A percentile compares a stretch with the other conserved stretches of the same genome.
Conservation (phyloP, 2,797 vertebrate species). For the Myotis pilosus region DNA sequence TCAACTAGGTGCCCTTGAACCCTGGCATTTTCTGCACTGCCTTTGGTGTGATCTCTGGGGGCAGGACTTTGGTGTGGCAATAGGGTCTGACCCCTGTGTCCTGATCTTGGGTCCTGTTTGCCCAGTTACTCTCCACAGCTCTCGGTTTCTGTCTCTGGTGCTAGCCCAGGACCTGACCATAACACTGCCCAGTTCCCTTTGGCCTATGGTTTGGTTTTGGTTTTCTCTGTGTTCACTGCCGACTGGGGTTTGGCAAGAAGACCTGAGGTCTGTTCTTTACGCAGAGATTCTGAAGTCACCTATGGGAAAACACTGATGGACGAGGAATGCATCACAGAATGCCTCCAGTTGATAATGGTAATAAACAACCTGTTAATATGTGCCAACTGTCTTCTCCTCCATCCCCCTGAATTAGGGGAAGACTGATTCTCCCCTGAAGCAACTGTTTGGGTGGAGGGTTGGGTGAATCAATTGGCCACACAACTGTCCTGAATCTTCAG, state of each 20-base stretch:
- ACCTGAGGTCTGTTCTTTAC: neutral
- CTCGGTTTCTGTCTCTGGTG: neutral
- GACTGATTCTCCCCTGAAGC: neutral
- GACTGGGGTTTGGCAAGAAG: neutral
- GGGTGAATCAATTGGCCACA: neutral
- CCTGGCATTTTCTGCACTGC: neutral
- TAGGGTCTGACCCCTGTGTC: neutral
- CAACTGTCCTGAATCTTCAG: neutral
- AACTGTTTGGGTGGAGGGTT: neutral
- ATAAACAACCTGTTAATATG: neutral
- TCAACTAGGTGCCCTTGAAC: neutral
- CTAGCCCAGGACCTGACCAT: neutral
- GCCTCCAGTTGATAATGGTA: neutral
- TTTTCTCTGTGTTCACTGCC: neutral
- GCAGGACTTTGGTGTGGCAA: neutral
- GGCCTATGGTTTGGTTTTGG: neutral
- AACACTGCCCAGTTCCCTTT: neutral
- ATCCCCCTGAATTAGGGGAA: neutral
- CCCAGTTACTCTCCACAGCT: neutral
- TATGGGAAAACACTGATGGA: slow-evolving; percentile 7
- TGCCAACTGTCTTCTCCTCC: neutral
- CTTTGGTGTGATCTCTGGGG: neutral
- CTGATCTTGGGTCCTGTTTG: neutral
- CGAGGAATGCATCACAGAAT: neutral
- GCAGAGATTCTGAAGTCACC: slow-evolving; percentile 21